Percentiles rank a stretch among this genome's conserved stretches.
These are phyloP conservation scores for Aphelocoma californica DNA, from an alignment of 2,797 vertebrate species.

Conservation along the genomic window DNA sequence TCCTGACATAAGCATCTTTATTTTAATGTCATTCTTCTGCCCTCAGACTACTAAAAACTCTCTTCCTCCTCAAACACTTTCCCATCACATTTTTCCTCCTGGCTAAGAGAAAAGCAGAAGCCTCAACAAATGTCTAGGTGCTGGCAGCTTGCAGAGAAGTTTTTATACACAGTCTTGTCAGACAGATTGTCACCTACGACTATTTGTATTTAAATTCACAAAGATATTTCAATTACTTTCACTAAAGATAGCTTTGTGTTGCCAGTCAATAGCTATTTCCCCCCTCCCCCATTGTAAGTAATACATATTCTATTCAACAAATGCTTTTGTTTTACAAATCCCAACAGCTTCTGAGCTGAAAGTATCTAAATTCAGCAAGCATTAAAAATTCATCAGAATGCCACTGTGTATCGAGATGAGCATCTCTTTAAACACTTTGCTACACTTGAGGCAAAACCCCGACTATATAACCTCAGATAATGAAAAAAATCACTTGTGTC, in stretches of 20 bases:
- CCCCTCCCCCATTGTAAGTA: fast-evolving
- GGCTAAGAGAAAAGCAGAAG: neutral
- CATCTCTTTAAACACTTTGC: neutral
- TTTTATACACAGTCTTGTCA: neutral
- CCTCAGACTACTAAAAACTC: neutral
- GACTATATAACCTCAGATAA: neutral
- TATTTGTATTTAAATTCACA: neutral
- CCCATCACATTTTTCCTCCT: neutral
- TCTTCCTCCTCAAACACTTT: neutral
- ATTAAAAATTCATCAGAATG: neutral
- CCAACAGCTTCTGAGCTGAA: neutral
- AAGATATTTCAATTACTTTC: neutral
- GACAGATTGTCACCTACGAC: neutral
- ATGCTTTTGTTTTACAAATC: neutral
- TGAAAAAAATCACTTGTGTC: neutral
- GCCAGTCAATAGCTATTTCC: neutral
- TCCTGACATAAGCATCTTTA: neutral
- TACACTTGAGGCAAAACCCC: neutral
- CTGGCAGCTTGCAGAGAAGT: neutral
- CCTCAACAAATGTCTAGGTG: neutral
- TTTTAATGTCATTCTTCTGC: neutral
- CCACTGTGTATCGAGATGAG: fast-evolving
- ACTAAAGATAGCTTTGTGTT: neutral
- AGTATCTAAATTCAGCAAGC: neutral
- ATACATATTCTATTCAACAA: neutral